Conservation (phyloP, 2,113 vertebrate genomes). For the Myotis yumanensis region DNA sequence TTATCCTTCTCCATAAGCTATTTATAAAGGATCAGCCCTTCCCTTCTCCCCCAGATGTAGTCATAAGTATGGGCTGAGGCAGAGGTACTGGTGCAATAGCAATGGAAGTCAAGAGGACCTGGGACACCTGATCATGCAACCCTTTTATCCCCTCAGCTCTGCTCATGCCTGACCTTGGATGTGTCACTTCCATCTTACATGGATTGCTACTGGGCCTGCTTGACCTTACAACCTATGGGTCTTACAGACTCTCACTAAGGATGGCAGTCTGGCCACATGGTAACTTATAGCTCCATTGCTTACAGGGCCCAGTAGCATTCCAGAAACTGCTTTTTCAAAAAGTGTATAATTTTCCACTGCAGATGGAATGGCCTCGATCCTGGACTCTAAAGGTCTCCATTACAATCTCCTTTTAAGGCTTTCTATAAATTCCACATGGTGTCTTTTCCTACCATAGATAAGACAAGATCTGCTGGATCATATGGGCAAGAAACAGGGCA, state of each 20-base stretch:
- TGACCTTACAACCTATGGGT: not conserved
- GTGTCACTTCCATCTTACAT: not conserved
- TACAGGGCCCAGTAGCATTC: not conserved
- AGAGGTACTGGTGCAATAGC: not conserved
- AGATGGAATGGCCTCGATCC: not conserved
- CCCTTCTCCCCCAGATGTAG: too few species aligned
- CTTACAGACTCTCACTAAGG: not conserved
- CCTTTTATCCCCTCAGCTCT: not conserved
- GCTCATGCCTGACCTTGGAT: not conserved
- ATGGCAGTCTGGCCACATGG: not conserved
- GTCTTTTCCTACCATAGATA: not conserved
- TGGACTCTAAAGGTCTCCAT: not conserved
- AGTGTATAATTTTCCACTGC: not conserved
- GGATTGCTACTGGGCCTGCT: not conserved
- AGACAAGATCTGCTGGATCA: not conserved
- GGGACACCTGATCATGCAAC: not conserved
- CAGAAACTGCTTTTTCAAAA: not conserved
- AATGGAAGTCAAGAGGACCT: not conserved
- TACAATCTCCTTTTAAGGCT: not conserved
- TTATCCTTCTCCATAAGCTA: not conserved
- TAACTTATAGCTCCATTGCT: not conserved
- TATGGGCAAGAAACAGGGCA: not conserved
- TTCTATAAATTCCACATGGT: not conserved
- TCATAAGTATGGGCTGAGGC: not conserved
- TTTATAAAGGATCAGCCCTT: not conserved